A percentile compares a stretch with the other conserved stretches of the same genome.
phyloP scores from a whole-genome alignment of 2,797 vertebrate species.

The Halcyon chelicuti region DNA sequence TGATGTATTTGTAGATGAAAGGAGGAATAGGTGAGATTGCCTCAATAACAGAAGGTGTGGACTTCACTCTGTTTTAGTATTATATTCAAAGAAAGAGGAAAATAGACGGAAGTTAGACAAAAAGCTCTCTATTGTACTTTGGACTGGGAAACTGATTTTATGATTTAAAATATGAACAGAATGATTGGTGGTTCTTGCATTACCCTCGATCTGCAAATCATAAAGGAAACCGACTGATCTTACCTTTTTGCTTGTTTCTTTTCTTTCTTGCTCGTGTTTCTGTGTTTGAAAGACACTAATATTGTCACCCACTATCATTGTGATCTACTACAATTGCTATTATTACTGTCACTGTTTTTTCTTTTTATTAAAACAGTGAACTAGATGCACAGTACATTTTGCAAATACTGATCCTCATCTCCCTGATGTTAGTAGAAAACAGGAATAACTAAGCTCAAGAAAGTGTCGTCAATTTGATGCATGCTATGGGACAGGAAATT shows the following conservation, averaged over 20 bases:
- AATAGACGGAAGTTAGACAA: background rate
- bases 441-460: background rate
- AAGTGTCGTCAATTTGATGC: background rate
- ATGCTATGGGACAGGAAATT: background rate
- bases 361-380: background rate
- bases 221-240: background rate
- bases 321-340: background rate
- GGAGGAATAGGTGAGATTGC: background rate
- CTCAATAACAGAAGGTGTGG: background rate
- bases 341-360: background rate
- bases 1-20: background rate
- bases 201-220: background rate
- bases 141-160: background rate
- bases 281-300: background rate
- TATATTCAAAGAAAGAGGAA: background rate
- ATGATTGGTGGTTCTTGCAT: background rate
- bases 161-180: background rate
- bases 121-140: background rate
- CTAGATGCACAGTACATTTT: background rate
- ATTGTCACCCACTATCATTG: background rate
- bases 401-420: background rate
- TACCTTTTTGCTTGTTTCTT: background rate
- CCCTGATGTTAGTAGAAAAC: background rate
- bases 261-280: background rate
- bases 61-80: background rate